phyloP scores from a whole-genome alignment of 2,888 invertebrate species.

The Podabrus alpinus region DNA sequence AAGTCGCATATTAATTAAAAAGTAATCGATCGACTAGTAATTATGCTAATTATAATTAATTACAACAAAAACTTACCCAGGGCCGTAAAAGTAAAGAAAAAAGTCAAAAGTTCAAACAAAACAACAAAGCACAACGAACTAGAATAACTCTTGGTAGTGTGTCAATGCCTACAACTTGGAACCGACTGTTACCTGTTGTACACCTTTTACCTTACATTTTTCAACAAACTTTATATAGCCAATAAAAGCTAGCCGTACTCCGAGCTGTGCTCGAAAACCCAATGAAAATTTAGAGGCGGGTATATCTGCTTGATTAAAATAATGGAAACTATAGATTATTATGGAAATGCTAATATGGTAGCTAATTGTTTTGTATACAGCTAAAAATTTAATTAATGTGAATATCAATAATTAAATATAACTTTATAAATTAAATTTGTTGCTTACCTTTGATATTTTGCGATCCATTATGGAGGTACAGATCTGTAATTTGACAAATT shows the following conservation, averaged over 20 bases:
- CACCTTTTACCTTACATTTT: conserved; percentile 38
- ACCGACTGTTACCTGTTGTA: conserved; percentile 51
- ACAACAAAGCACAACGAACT: conserved; percentile 34
- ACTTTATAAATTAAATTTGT: neutral
- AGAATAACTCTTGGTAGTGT: conserved; percentile 31
- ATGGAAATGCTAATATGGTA: conserved; percentile 53
- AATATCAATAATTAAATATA: neutral
- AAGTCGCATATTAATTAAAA: neutral
- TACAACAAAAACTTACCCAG: conserved; percentile 49
- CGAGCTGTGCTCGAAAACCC: conserved; percentile 35
- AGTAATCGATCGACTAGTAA: neutral
- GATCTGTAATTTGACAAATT: neutral
- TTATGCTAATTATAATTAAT: neutral
- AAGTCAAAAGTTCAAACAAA: conserved; percentile 38
- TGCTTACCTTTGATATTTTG: neutral
- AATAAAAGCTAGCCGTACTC: conserved; percentile 40
- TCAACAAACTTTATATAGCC: conserved; percentile 41
- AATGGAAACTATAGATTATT: conserved; percentile 55
- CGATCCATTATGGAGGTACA: neutral
- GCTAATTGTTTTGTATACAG: conserved; percentile 49
- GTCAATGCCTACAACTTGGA: conserved; percentile 48
- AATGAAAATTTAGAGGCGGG: conserved; percentile 44
- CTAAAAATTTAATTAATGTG: neutral
- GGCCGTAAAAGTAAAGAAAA: conserved; percentile 43
- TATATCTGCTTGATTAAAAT: conserved; percentile 48